These are phyloP conservation scores for Phrixothrix hirtus DNA, from an alignment of 2,888 invertebrate species.

Conservation along the genomic window DNA sequence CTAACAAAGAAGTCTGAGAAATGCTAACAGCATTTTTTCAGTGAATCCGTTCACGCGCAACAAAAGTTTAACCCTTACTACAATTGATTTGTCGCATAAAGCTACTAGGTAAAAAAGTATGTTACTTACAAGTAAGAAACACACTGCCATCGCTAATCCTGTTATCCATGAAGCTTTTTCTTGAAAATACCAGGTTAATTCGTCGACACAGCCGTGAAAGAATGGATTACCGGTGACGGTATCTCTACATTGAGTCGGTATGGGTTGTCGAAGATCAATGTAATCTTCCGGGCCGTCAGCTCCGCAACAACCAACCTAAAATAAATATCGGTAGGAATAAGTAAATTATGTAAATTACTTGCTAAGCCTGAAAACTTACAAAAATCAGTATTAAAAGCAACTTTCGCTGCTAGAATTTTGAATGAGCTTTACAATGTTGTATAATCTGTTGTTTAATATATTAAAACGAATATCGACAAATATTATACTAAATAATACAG, in stretches of 20 bases:
- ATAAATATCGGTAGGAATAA: no score
- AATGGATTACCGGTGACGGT: constrained; percentile 87
- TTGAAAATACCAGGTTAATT: constrained; percentile 86
- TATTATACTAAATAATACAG: background rate
- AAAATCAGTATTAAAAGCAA: no score
- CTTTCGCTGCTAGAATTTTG: no score
- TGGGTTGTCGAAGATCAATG: constrained; percentile 72
- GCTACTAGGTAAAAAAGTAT: constrained; percentile 1
- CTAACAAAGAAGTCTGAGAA: constrained; percentile 45
- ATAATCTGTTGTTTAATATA: no score
- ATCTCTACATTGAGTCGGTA: constrained; percentile 83
- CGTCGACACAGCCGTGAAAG: constrained; percentile 86
- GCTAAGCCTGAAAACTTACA: no score
- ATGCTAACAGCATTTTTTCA: constrained; percentile 28
- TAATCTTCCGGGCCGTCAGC: constrained; percentile 86
- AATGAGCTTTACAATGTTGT: no score
- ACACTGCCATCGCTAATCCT: constrained; percentile 75
- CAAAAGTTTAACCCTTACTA: constrained; percentile 2
- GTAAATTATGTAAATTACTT: no score
- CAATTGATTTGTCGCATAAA: constrained; percentile 14
- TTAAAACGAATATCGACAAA: no score
- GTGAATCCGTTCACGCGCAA: constrained; percentile 13
- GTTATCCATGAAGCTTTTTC: constrained; percentile 82
- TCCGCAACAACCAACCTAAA: constrained; percentile 86
- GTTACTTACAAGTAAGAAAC: constrained; percentile 75